These are phyloP conservation scores for Coregonus clupeaformis DNA, from an alignment of 2,113 vertebrate species.

Conservation along the genomic window DNA sequence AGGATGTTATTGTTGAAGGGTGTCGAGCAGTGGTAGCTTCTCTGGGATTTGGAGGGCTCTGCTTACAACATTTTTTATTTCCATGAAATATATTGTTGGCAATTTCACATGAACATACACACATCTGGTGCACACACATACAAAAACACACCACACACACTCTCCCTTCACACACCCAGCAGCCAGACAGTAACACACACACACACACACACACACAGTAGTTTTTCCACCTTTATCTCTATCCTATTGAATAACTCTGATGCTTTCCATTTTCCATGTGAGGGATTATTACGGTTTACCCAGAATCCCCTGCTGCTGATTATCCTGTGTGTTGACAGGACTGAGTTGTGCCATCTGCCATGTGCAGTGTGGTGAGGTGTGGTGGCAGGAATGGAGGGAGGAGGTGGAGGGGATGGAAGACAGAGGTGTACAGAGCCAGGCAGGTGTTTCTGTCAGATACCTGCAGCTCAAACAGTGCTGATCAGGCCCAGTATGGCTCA, in stretches of 20 bases:
- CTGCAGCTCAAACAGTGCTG: slow-evolving; percentile 61
- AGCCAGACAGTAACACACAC: not conserved
- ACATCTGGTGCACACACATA: not conserved
- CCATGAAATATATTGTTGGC: not conserved
- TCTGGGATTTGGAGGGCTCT: not conserved
- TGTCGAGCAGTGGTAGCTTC: not conserved
- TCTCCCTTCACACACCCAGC: slow-evolving; percentile 10
- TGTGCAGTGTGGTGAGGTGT: slow-evolving; percentile 15
- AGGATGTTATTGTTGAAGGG: slow-evolving; percentile 25
- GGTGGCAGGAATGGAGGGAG: not conserved
- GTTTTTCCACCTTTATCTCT: slow-evolving; percentile 64
- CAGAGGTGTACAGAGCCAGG: slow-evolving; percentile 31
- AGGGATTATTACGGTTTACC: slow-evolving; percentile 77
- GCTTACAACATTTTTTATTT: no score
- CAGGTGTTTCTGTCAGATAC: slow-evolving; percentile 71
- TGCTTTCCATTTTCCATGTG: slow-evolving; percentile 73
- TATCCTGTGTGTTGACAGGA: slow-evolving; percentile 73
- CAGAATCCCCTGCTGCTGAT: slow-evolving; percentile 76
- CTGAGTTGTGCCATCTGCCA: slow-evolving; percentile 68
- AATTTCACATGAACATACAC: slow-evolving; percentile 11
- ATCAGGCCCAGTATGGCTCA: slow-evolving; percentile 58
- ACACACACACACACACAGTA: not conserved
- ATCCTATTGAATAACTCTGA: slow-evolving; percentile 74
- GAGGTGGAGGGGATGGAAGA: not conserved
- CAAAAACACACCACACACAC: slow-evolving; percentile 19